These are phyloP conservation scores for Oreochromis niloticus DNA, from an alignment of 2,113 vertebrate genomes.

Conservation along the genomic window DNA sequence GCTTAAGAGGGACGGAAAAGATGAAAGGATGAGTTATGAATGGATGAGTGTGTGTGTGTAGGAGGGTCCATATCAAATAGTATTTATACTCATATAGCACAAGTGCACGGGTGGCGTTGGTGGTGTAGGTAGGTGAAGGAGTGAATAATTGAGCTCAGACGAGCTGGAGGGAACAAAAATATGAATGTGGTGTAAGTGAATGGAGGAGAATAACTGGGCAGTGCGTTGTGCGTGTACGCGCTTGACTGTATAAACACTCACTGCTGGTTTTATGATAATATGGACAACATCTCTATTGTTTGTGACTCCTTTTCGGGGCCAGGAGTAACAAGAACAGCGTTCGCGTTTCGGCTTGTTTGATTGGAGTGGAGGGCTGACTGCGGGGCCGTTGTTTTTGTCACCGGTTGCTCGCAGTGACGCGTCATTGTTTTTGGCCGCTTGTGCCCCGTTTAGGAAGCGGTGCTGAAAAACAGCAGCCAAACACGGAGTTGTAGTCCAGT, in stretches of 20 bases:
- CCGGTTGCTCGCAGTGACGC: not conserved
- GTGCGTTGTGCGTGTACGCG: not conserved
- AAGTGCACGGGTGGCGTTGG: not conserved
- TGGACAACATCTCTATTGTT: constrained; percentile 1
- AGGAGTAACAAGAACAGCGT: not conserved
- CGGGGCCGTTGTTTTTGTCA: not conserved
- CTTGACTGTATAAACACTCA: not conserved
- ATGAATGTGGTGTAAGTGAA: not conserved
- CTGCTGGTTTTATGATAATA: not conserved
- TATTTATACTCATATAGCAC: not conserved
- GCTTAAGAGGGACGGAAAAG: not conserved
- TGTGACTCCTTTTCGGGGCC: not conserved
- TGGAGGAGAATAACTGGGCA: not conserved
- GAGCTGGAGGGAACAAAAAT: not conserved
- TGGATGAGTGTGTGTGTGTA: not conserved
- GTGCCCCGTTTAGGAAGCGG: constrained; percentile 3
- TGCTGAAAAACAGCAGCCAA: constrained; percentile 36
- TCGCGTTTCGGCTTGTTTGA: not conserved
- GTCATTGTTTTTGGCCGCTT: not conserved
- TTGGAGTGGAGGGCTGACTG: not conserved
- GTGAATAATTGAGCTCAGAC: not conserved
- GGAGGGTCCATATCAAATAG: not conserved
- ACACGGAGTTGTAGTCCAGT: not conserved
- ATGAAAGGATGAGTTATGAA: constrained; percentile 26
- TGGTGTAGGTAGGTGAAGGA: not conserved